Percentiles rank a stretch among this genome's conserved stretches.
phyloP scores from a whole-genome alignment of 2,888 invertebrate species.

The Ceramica pisi region DNA sequence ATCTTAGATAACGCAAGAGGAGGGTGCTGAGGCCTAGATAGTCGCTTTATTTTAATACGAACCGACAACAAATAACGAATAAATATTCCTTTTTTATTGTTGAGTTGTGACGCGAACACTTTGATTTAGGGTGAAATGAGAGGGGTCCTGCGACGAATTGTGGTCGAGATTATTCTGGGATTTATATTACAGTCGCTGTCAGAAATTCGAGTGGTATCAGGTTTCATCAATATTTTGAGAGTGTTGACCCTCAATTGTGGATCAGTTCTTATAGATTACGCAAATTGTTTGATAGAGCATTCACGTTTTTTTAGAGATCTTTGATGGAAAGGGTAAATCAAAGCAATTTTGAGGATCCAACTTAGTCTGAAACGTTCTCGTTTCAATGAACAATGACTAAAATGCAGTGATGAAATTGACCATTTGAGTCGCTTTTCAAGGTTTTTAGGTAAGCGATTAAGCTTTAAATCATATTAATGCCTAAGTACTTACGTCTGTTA shows the following conservation, averaged over 20 bases:
- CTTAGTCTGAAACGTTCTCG: slow-evolving; percentile 33
- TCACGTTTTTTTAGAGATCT: slow-evolving; percentile 46
- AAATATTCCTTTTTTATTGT: slow-evolving; percentile 89
- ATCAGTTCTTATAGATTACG: slow-evolving; percentile 59
- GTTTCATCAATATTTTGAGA: slow-evolving; percentile 83
- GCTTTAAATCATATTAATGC: not conserved
- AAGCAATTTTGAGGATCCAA: slow-evolving; percentile 35
- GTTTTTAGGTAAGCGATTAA: not conserved
- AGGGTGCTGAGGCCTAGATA: slow-evolving; percentile 88
- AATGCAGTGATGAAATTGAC: not conserved
- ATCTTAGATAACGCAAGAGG: slow-evolving; percentile 86
- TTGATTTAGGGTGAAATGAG: slow-evolving; percentile 87
- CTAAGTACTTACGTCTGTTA: too few relatives aligned
- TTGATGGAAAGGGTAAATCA: slow-evolving; percentile 39
- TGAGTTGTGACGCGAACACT: slow-evolving; percentile 85
- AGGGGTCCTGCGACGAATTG: slow-evolving; percentile 86
- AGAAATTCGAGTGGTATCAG: slow-evolving; percentile 81
- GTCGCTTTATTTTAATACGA: slow-evolving; percentile 89
- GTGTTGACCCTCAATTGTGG: slow-evolving; percentile 70
- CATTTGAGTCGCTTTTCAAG: not conserved
- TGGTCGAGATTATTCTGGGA: slow-evolving; percentile 86
- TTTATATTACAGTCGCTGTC: slow-evolving; percentile 84
- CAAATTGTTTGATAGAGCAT: slow-evolving; percentile 68
- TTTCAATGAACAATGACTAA: slow-evolving; percentile 13
- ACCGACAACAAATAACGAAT: slow-evolving; percentile 90